Percentiles rank a stretch among this genome's conserved stretches.
These are phyloP conservation scores for Alfaro cultratus DNA, from an alignment of 2,797 vertebrate species.

Conservation along the genomic window DNA sequence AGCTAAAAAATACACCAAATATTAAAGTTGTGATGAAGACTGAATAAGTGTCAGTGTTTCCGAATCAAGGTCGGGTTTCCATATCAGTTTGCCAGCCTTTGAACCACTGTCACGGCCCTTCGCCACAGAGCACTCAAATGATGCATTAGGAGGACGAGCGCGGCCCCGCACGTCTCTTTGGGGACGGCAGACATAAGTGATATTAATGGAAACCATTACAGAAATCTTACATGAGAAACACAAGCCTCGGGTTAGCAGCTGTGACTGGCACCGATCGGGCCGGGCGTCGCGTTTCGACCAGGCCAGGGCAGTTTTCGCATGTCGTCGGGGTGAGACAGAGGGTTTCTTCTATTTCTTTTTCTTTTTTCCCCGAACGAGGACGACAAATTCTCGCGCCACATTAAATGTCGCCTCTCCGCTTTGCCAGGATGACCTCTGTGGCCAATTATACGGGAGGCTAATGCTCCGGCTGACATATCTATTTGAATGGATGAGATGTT, in stretches of 20 bases:
- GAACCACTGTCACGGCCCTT: conserved; percentile 43
- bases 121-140: conserved; percentile 56
- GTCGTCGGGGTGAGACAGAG: conserved; percentile 14
- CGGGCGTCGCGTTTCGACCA: conserved; percentile 48
- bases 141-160: conserved; percentile 48
- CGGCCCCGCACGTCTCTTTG: conserved; percentile 13
- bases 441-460: conserved; percentile 75
- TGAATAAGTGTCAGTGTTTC: conserved; percentile 54
- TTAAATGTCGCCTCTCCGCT: conserved; percentile 61
- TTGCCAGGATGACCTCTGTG: conserved; percentile 73
- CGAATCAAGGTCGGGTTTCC: conserved; percentile 48
- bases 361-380: conserved; percentile 24
- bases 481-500: conserved; percentile 74
- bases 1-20: background rate
- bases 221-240: conserved; percentile 48
- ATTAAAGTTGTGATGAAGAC: background rate
- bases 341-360: too few species aligned
- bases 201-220: conserved; percentile 70
- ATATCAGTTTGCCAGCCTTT: conserved; percentile 52
- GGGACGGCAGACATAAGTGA: conserved; percentile 54
- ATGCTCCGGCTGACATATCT: conserved; percentile 71
- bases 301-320: conserved; percentile 41
- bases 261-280: conserved; percentile 16
- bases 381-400: conserved; percentile 65
- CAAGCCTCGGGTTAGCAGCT: conserved; percentile 36